Conservation (phyloP, 1,140 invertebrate genomes). For the Meloidogyne hapla region DNA sequence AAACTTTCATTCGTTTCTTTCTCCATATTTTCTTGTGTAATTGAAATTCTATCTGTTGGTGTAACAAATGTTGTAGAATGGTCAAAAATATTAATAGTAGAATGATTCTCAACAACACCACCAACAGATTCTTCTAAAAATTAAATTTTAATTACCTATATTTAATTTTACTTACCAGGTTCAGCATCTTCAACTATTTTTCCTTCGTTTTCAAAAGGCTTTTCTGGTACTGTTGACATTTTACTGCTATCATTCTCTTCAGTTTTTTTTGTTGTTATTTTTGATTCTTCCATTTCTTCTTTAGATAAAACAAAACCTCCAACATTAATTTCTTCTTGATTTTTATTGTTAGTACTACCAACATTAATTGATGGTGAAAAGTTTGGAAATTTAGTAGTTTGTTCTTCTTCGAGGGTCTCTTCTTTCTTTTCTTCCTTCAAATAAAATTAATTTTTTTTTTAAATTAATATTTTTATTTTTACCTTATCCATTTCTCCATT, state of each 20-base stretch:
- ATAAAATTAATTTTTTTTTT: not conserved
- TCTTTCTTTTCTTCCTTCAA: slow-evolving; percentile 1
- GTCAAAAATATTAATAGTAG: no score
- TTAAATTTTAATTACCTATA: not conserved
- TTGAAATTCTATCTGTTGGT: not conserved
- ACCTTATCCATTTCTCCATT: not conserved
- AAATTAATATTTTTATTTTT: no score
- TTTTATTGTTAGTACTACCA: not conserved
- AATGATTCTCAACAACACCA: not conserved
- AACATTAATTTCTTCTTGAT: not conserved
- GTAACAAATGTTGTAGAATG: not conserved
- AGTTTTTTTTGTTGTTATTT: not conserved
- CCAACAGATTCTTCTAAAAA: not conserved
- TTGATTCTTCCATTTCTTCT: not conserved
- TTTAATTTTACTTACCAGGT: not conserved
- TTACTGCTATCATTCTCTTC: not conserved
- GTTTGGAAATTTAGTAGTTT: not conserved
- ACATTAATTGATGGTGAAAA: not conserved
- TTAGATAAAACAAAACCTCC: not conserved
- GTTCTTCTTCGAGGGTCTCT: not conserved
- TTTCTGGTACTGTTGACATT: not conserved
- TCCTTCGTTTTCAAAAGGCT: not conserved
- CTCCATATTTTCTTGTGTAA: not conserved
- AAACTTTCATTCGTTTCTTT: not conserved
- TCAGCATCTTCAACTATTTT: not conserved